These are phyloP conservation scores for Pantherophis alleghaniensis DNA, from an alignment of 2,797 vertebrate genomes.

Conservation along the genomic window DNA sequence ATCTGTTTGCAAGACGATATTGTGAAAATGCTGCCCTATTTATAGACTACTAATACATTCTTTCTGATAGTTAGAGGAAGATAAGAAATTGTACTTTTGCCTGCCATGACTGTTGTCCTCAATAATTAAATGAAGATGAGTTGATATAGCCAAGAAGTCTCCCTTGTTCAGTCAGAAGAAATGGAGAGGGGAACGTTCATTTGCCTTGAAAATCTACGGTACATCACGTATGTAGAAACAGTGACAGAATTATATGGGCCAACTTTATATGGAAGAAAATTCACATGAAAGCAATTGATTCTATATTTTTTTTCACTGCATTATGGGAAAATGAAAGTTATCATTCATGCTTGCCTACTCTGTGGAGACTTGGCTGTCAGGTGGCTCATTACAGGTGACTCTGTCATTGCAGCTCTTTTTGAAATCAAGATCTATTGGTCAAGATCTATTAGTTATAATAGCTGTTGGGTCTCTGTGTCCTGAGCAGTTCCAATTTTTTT, in stretches of 20 bases:
- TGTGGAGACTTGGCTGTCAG: background rate
- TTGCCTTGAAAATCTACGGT: background rate
- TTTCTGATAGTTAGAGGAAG: background rate
- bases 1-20: background rate
- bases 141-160: background rate
- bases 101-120: background rate
- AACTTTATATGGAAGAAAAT: background rate
- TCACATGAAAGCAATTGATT: background rate
- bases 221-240: background rate
- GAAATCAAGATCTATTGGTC: background rate
- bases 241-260: background rate
- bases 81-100: background rate
- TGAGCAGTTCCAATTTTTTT: background rate
- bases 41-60: background rate
- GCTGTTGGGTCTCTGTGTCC: background rate
- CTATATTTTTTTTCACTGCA: background rate
- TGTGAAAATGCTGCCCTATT: background rate
- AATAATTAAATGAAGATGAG: background rate
- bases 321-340: background rate
- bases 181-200: background rate
- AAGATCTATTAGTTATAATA: background rate
- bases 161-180: background rate
- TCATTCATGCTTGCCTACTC: background rate
- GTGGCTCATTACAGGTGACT: background rate
- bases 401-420: background rate